Percentiles rank a stretch among this genome's conserved stretches.
phyloP scores from a whole-genome alignment of 2,888 invertebrate species.

The Eupithecia exiguata region DNA sequence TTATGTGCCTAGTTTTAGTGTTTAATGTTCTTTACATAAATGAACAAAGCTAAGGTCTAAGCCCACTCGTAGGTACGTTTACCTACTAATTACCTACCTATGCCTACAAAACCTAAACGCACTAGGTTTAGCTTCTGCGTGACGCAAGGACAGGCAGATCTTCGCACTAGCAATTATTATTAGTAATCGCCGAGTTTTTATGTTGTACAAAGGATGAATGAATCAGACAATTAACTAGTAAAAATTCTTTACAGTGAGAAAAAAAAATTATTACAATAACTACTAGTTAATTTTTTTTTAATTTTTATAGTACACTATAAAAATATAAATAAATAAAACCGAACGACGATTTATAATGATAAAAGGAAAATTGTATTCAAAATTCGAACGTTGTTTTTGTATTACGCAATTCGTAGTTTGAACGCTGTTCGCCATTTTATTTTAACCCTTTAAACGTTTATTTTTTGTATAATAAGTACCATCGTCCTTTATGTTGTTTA shows the following conservation, averaged over 20 bases:
- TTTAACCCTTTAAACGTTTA: neutral
- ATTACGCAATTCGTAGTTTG: neutral
- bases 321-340: too few relatives aligned
- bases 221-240: conserved; percentile 16
- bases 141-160: conserved; percentile 48
- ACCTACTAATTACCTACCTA: neutral
- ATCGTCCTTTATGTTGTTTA: neutral
- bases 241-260: neutral
- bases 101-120: conserved; percentile 16
- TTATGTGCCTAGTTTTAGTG: conserved; percentile 10
- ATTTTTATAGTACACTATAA: too few relatives aligned
- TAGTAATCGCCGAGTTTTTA: conserved; percentile 47
- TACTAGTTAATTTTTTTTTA: too few relatives aligned
- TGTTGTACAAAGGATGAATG: conserved; percentile 33
- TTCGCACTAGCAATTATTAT: conserved; percentile 43
- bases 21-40: neutral
- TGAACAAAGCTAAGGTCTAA: conserved; percentile 4
- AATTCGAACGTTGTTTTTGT: neutral
- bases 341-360: neutral
- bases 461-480: neutral
- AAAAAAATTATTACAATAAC: too few relatives aligned
- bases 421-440: neutral
- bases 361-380: neutral
- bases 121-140: conserved; percentile 42
- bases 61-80: neutral